These are phyloP conservation scores for Sphaeridia pumilis DNA, from an alignment of 2,888 invertebrate species.

Conservation along the genomic window DNA sequence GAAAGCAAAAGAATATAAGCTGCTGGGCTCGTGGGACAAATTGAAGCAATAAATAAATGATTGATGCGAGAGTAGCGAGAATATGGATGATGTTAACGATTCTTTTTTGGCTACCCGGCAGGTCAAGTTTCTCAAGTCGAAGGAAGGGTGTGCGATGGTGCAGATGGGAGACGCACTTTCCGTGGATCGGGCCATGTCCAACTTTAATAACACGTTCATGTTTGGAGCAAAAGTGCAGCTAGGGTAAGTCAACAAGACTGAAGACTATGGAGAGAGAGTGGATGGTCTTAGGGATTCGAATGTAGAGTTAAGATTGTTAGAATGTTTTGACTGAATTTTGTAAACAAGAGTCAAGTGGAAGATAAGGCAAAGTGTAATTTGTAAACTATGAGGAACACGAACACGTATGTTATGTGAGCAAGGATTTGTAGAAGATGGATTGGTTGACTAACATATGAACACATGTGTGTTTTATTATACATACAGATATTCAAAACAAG, in stretches of 20 bases:
- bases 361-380: no score
- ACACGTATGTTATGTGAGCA: not conserved
- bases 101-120: slow-evolving; percentile 38
- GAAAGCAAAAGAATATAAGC: no score
- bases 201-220: slow-evolving; percentile 77
- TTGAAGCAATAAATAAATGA: not conserved
- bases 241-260: no score
- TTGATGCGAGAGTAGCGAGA: not conserved
- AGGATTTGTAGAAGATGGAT: not conserved
- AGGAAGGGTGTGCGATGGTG: slow-evolving; percentile 98
- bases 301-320: no score
- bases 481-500: slow-evolving; percentile 76
- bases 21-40: no score
- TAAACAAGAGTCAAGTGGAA: no score
- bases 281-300: no score
- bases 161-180: slow-evolving; percentile 95
- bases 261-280: no score
- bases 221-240: slow-evolving; percentile 66
- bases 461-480: no score
- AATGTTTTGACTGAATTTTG: no score
- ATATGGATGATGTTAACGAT: not conserved
- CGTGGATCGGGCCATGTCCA: slow-evolving; percentile 87
- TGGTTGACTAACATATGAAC: slow-evolving; percentile 2
- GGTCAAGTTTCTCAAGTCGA: slow-evolving; percentile 95
- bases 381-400: not conserved